Percentiles rank a stretch among this genome's conserved stretches.
Evolutionary conservation across 2,113 vertebrate genomes (phyloP).

Genomic region (Cephalopterus ornatus): DNA sequence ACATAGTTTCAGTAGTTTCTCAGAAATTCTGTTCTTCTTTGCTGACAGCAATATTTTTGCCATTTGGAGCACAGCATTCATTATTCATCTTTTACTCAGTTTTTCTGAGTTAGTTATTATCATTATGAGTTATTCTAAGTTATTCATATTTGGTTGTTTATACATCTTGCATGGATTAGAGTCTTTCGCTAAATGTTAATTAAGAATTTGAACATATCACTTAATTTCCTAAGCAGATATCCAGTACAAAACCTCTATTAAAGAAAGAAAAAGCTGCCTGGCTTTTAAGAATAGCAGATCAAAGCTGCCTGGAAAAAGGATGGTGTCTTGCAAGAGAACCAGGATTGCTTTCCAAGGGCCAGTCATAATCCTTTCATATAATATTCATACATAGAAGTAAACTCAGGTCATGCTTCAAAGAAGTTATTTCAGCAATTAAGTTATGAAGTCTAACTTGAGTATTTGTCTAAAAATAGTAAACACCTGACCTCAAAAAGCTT

Average conservation of each 20-base stretch:
- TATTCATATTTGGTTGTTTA: conserved; percentile 1
- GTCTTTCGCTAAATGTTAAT: not conserved
- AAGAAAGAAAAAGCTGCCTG: conserved; percentile 2
- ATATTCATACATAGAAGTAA: conserved; percentile 53
- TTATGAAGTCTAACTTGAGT: not conserved
- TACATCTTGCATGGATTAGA: not conserved
- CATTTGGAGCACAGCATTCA: not conserved
- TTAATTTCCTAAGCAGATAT: not conserved
- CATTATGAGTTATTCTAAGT: not conserved
- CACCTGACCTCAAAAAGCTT: not conserved
- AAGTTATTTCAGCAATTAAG: conserved; percentile 28
- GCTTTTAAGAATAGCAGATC: conserved; percentile 35
- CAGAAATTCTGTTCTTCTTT: not conserved
- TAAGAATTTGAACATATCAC: not conserved
- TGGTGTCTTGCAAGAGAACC: not conserved
- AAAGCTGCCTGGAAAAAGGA: conserved; percentile 9
- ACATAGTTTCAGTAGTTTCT: not conserved
- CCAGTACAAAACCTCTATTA: not conserved
- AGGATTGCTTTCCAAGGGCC: conserved; percentile 35
- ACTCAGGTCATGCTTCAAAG: conserved; percentile 20
- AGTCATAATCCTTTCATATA: conserved; percentile 47
- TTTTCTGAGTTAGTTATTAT: not conserved
- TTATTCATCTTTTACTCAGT: not conserved
- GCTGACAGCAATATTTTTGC: conserved; percentile 9
- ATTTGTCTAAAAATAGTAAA: conserved; percentile 33